Conservation (phyloP, 2,888 invertebrate genomes). For the Patella ulyssiponensis region DNA sequence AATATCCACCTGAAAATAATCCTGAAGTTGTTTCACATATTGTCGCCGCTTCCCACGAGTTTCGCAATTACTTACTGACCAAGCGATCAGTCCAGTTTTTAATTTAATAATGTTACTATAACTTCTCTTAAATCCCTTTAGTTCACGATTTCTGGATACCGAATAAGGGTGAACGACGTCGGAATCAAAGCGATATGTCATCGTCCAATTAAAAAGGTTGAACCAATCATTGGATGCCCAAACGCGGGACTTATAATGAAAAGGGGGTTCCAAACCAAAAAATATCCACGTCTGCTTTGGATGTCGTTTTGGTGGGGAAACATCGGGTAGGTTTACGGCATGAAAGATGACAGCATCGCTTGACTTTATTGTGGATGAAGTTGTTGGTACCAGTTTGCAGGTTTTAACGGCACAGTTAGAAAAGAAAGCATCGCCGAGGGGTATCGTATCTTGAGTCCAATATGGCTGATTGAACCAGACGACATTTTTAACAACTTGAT, state of each 20-base stretch:
- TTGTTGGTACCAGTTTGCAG: too few species aligned
- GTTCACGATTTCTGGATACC: background rate
- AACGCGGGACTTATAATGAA: background rate
- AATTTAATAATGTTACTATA: constrained; percentile 6
- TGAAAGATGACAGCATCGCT: constrained; percentile 3
- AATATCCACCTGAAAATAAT: constrained; percentile 28
- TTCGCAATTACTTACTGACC: constrained; percentile 28
- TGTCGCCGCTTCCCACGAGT: constrained; percentile 23
- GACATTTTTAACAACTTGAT: too few species aligned
- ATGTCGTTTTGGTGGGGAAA: background rate
- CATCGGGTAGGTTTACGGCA: background rate
- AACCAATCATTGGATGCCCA: background rate
- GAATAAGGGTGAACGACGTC: constrained; percentile 36
- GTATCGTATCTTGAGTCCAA: too few species aligned
- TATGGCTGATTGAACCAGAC: too few species aligned
- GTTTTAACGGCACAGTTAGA: too few species aligned
- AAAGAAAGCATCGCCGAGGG: too few species aligned
- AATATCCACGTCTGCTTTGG: constrained; percentile 6
- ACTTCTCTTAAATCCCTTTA: background rate
- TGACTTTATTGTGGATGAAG: too few species aligned
- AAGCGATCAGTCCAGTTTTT: constrained; percentile 28
- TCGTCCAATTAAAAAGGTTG: constrained; percentile 35
- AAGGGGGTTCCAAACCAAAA: background rate
- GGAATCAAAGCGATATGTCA: constrained; percentile 42
- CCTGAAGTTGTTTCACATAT: constrained; percentile 24